Base-by-base conservation (phyloP, 1,140 invertebrate genomes). In the Goniozus legneri region DNA sequence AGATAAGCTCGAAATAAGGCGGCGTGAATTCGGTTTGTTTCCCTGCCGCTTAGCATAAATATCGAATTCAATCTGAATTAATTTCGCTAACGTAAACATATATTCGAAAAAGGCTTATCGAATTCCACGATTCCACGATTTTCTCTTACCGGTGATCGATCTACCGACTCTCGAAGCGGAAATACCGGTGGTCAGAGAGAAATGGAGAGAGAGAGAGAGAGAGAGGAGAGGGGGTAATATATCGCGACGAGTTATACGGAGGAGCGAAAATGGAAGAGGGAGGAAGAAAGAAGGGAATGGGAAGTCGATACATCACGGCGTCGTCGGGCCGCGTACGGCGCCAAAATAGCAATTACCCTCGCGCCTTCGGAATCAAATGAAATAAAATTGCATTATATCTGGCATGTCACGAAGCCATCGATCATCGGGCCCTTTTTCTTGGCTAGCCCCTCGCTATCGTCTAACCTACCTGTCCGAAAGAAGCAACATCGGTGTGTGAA, bases 381-480 rank as follows among this genome's bases (percentile, higher is more conserved):
- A 75, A 76, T 75, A 75, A 74, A 76, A 76, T 74, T 75, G 66
- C 67, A 73, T 74, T 74, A 72, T n/a, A n/a, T 73, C 69, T 67
- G 67, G 66, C 71, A 74, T 74, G 71, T 66, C 65, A 73, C 60
- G 60, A 52, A 46, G 54, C 70, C 67, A 76, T 76, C 71, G 71
- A 75, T 76, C 73, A 76, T 71, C 65, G n/a, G n/a, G n/a, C n/a
- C n/a, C n/a, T n/a, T n/a, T n/a, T n/a, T n/a, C n/a, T n/a, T n/a
- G n/a, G n/a, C n/a, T n/a, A n/a, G n/a, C n/a, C n/a, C n/a, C n/a
- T n/a, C n/a, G n/a, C n/a, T n/a, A n/a, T n/a, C n/a, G n/a, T n/a
- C n/a, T n/a, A n/a, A n/a, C n/a, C n/a, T n/a, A n/a, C n/a, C n/a
- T n/a, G n/a, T n/a, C n/a, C n/a, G n/a, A n/a, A n/a, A n/a, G n/a